Percentiles rank a stretch among this genome's conserved stretches.
Conservation (phyloP, 1,140 invertebrate species). For the Euwallacea fornicatus region DNA sequence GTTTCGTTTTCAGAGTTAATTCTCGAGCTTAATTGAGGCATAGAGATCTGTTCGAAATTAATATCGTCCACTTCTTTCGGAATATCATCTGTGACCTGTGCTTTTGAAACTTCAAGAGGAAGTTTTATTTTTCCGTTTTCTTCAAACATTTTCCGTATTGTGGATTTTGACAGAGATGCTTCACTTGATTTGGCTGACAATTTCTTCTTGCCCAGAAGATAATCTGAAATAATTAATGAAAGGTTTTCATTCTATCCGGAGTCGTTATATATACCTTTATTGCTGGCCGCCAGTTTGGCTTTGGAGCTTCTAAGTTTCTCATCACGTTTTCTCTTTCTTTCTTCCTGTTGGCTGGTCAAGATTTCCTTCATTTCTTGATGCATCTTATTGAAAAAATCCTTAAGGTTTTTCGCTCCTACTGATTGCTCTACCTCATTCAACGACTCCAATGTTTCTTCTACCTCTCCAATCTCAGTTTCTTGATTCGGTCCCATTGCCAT, state of each 20-base stretch:
- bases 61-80: not conserved
- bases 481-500: not conserved
- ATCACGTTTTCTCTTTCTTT: slow-evolving; percentile 10
- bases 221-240: not conserved
- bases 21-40: no score
- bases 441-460: slow-evolving; percentile 3
- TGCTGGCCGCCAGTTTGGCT: not conserved
- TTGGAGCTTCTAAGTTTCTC: slow-evolving; percentile 2
- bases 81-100: slow-evolving; percentile 6
- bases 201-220: not conserved
- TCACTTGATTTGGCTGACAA: not conserved
- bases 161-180: not conserved
- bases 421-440: slow-evolving; percentile 17
- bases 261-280: not conserved
- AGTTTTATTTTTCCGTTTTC: not conserved
- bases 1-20: slow-evolving; percentile 7
- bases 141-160: not conserved
- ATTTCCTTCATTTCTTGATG: slow-evolving; percentile 27
- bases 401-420: slow-evolving; percentile 27
- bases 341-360: slow-evolving; percentile 12
- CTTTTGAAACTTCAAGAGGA: slow-evolving; percentile 13
- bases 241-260: not conserved
- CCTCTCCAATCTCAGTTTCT: not conserved
- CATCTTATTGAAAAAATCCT: slow-evolving; percentile 34
- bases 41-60: no score